Evolutionary conservation across 2,888 invertebrate genomes (phyloP), one percentile per base, ranked within the genome.

Genomic region (Rapana venosa): DNA sequence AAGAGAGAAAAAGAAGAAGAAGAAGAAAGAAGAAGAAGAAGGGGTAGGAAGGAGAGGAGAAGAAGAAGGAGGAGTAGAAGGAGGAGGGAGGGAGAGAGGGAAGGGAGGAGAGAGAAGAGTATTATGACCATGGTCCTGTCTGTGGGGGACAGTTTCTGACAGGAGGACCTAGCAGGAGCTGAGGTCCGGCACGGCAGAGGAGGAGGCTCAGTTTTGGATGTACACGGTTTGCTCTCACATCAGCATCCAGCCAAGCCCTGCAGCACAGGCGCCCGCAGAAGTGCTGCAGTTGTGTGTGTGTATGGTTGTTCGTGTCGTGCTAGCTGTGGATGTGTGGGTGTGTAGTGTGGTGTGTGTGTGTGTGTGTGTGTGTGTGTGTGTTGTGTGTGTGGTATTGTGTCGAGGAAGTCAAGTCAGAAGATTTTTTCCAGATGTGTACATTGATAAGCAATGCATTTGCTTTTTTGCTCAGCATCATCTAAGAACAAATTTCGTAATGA

Each of bases 121-220:
- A n/a, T n/a, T n/a, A n/a, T n/a, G n/a, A n/a, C n/a, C n/a, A n/a
- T n/a, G n/a, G n/a, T n/a, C 26, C 13, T 74, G 6, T 79, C 13
- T 83, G 20, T 47, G 26, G 6, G 8, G 47, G 26, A 20, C 84
- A 84, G 84, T 58, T 84, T 30, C 20, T 84, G 58, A 58, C 56
- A 30, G n/a, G 56, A 8, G 84, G 56, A n/a, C 30, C 56, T 11
- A 58, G 11, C 36, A 58, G 13, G 15, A 30, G 58, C 56, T 84
- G 17, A 84, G 30, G 13, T 30, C 84, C 6, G 56, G 56, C 84
- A 84, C 35, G 0, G 56, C 84, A 56, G n/a, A 58, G n/a, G 84
- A 84, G 84, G 84, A 56, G 84, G 58, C 84, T n/a, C 26, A 58
- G 36, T 84, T 84, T 30, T 84, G 84, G 56, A 20, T 84, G 2